These are phyloP conservation scores for Glomeris maerens DNA, from an alignment of 1,140 invertebrate genomes.

Conservation along the genomic window DNA sequence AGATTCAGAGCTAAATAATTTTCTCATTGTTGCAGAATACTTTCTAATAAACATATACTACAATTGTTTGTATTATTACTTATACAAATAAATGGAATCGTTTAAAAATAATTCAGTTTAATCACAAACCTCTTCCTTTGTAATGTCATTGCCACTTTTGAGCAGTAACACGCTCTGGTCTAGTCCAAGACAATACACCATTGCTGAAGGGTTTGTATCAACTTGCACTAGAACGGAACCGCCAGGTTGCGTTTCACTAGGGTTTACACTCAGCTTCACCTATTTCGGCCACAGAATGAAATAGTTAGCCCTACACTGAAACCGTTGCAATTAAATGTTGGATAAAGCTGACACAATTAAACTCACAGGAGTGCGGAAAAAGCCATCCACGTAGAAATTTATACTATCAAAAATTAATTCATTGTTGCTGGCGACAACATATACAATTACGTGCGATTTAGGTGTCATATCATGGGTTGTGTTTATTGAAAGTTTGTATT, in stretches of 20 bases:
- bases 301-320: background rate
- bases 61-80: too few species aligned
- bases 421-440: constrained; percentile 51
- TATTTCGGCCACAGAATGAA: constrained; percentile 23
- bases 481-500: constrained; percentile 37
- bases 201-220: constrained; percentile 65
- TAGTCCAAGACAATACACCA: constrained; percentile 69
- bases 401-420: constrained; percentile 72
- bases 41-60: too few species aligned
- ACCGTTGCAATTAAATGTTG: too few species aligned
- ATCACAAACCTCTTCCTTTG: constrained; percentile 31
- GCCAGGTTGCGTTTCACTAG: constrained; percentile 50
- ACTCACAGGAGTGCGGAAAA: constrained; percentile 57
- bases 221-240: constrained; percentile 55
- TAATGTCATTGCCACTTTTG: constrained; percentile 46
- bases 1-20: too few species aligned
- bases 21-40: too few species aligned
- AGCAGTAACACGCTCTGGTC: constrained; percentile 71
- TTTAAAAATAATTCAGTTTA: too few species aligned
- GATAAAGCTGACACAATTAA: background rate
- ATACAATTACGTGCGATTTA: constrained; percentile 60
- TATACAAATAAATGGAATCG: too few species aligned
- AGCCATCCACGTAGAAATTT: constrained; percentile 58
- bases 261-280: too few species aligned
- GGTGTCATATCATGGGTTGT: constrained; percentile 71